Conservation (phyloP, 2,888 invertebrate genomes). For the Falcaria lacertinaria region DNA sequence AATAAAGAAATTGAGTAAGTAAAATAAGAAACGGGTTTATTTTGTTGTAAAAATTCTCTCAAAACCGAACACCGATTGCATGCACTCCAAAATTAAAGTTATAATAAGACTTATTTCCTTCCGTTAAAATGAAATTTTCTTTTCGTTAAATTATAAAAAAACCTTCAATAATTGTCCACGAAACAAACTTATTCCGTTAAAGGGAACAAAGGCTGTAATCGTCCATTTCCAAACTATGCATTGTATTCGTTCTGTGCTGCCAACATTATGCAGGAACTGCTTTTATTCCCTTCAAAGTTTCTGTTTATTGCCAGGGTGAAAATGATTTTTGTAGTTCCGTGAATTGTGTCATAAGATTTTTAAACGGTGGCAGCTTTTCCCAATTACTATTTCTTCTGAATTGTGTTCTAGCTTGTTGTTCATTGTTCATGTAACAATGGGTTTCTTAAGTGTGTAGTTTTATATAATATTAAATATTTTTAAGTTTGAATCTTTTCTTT, state of each 20-base stretch:
- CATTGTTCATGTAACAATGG: neutral
- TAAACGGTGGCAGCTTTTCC: neutral
- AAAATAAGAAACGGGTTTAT: too few species aligned
- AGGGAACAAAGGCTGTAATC: constrained; percentile 1
- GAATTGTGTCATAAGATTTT: neutral
- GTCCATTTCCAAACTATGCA: constrained; percentile 1
- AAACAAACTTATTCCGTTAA: neutral
- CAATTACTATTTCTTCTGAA: neutral
- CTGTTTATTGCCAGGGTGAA: constrained; percentile 1
- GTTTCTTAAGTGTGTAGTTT: too few species aligned
- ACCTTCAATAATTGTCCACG: too few species aligned
- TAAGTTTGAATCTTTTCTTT: too few species aligned
- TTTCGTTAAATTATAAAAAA: too few species aligned
- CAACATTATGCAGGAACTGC: constrained; percentile 22
- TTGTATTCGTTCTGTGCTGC: constrained; percentile 6
- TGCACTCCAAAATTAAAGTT: too few species aligned
- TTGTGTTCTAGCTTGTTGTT: neutral
- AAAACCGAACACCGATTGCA: too few species aligned
- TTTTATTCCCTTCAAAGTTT: constrained; percentile 14
- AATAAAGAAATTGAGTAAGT: too few species aligned
- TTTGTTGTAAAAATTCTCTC: too few species aligned
- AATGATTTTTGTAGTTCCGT: constrained; percentile 1
- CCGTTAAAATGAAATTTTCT: too few species aligned
- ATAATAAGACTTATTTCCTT: too few species aligned
- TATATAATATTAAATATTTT: too few species aligned